These are phyloP conservation scores for Colostygia pectinataria DNA, from an alignment of 2,888 invertebrate genomes.

Conservation along the genomic window DNA sequence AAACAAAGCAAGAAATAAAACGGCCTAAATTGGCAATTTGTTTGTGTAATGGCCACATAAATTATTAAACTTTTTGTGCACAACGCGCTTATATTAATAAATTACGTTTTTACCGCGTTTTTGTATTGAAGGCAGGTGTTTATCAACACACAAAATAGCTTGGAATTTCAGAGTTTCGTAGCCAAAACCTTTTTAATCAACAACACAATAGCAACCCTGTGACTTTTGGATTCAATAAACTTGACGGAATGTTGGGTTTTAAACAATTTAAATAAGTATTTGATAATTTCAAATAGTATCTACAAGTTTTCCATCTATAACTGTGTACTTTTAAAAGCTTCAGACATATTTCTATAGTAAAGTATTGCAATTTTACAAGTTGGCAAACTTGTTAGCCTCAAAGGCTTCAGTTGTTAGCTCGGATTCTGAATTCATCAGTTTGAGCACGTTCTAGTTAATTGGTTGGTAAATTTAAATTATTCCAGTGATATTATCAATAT, in stretches of 20 bases:
- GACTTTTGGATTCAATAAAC: too few relatives aligned
- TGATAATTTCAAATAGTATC: too few relatives aligned
- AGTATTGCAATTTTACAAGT: constrained; percentile 27
- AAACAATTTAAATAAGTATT: too few relatives aligned
- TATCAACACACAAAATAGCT: background rate
- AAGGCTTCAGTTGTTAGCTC: constrained; percentile 25
- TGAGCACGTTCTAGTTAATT: constrained; percentile 31
- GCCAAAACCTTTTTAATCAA: too few relatives aligned
- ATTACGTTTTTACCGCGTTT: background rate
- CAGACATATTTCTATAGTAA: background rate
- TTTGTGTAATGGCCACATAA: constrained; percentile 26
- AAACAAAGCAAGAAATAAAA: constrained; percentile 23
- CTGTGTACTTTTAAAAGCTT: constrained; percentile 3
- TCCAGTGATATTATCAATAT: constrained; percentile 32
- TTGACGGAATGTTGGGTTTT: too few relatives aligned
- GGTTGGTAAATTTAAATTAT: constrained; percentile 24
- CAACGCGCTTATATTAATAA: constrained; percentile 11
- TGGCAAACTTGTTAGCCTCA: constrained; percentile 38
- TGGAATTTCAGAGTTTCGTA: too few relatives aligned
- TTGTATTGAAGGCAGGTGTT: background rate
- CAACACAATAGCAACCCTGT: too few relatives aligned
- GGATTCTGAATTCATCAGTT: constrained; percentile 24
- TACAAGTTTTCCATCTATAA: background rate
- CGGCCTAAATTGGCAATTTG: constrained; percentile 28
- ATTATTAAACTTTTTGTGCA: constrained; percentile 29